Base-by-base conservation (phyloP, 2,888 invertebrate genomes). In the Carterocephalus palaemon region DNA sequence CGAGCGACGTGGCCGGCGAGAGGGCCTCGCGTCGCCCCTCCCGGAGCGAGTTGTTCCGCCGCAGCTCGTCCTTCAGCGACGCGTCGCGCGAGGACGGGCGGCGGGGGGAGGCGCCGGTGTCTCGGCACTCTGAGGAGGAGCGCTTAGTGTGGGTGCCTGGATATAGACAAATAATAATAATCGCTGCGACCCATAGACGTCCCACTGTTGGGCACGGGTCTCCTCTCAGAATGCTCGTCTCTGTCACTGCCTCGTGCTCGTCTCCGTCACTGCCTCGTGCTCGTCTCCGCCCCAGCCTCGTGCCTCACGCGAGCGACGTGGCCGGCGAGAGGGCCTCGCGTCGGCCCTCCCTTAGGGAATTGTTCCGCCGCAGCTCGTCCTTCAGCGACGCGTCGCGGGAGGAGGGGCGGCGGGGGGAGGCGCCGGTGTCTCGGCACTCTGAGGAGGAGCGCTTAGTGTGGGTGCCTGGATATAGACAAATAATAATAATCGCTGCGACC, bases 401-500 rank as follows among this genome's bases (percentile, higher is more conserved):
- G 4, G 79, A 80, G 36, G 82, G 66, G 19, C 83, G 70, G 0
- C 86, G 72, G 0, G 82, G 78, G 0, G 83, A 81, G 0, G 75
- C 75, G 0, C 70, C 67, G 1, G 75, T 57, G 8, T 87, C 87
- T 6, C 88, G 73, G 45, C 88, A 87, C 57, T 88, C 88, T 0
- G 87, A 87, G 0, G 87, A 86, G 0, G 88, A 87, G 0, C 88
- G 76, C 50, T 86, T 87, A 26, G 88, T 84, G 60, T 87, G 79
- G n/a, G 76, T 73, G 49, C 85, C 85, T 85, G 64, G 5, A n/a
- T n/a, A n/a, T n/a, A n/a, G n/a, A n/a, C n/a, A n/a, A n/a, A n/a
- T n/a, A n/a, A n/a, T n/a, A n/a, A n/a, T n/a, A n/a, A n/a, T n/a
- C n/a, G n/a, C n/a, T n/a, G n/a, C n/a, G n/a, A n/a, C n/a, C n/a